Base-by-base conservation (phyloP, 1,140 invertebrate species). In the Archivesica marissinica region DNA sequence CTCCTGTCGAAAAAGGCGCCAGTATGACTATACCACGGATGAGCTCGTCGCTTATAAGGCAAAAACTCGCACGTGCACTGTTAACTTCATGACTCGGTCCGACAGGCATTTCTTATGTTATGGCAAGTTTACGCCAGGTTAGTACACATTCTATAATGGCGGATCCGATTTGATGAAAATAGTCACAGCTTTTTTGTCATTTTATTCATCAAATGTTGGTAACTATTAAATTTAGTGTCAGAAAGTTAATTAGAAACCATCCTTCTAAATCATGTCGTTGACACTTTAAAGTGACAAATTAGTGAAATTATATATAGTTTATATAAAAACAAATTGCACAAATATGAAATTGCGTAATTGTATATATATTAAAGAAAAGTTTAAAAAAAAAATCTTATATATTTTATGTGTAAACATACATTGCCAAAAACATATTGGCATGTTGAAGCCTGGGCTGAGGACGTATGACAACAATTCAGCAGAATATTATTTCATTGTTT, bases 211-310 rank as follows among this genome's bases (percentile, higher is more conserved):
- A 44, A 44, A 47, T 47, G 66, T 47, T 70, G 39, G 25, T 70
- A 70, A 70, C 47, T 47, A 70, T 25, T 28, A 70, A 70, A 23
- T 70, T 70, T 70, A 20, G 66, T 70, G 66, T 70, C 66, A 70
- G 17, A 70, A 44, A 70, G 28, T 44, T 70, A 44, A 44, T 70
- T 44, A 70, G 11, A 70, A 41, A 13, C 66, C 2, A 70, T 70
- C 66, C 13, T 70, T 70, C 66, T 70, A 70, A 70, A 70, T 70
- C 66, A 70, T 70, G 20, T n/a, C 11, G 20, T 9, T 70, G 66
- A 70, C 66, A 70, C 66, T 23, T 70, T 70, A 7, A 70, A 47
- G 66, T 70, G 66, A 70, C 66, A 70, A 70, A 70, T 70, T 70
- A 44, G n/a, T n/a, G n/a, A n/a, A n/a, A n/a, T n/a, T n/a, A n/a